Evolutionary conservation across 2,888 invertebrate genomes (phyloP), one percentile per base, ranked within the genome.

Genomic region (Heliconius charithonia): DNA sequence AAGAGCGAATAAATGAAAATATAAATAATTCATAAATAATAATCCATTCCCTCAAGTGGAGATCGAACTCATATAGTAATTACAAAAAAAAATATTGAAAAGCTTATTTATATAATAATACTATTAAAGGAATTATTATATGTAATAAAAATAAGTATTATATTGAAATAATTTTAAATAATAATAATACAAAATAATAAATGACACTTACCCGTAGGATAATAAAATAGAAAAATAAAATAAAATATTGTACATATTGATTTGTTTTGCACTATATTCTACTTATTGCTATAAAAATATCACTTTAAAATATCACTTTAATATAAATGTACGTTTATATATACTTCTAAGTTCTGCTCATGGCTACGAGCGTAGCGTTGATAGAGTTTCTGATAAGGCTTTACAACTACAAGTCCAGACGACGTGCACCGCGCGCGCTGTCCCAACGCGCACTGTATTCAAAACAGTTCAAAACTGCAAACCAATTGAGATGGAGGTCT

Each of bases 361-460:
- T 89, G 82, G 84, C 86, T 85, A 84, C 82, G 74, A 75, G 59
- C 75, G 78, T 79, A 63, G 80, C 81, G n/a, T 84, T 84, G 83
- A 84, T 76, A 83, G 82, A 85, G 84, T 85, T 77, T 83, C 69
- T 79, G 75, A 82, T 82, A 83, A 85, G 85, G 85, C 76, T 79
- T 41, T 27, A 56, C 63, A 41, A 56, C 25, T 27, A 65, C 63
- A 41, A 56, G 79, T 78, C 75, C 75, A 80, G 65, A 79, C 62
- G 75, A 84, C 89, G 89, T 88, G 88, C 84, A 81, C 81, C 83
- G 83, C 84, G 85, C 85, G 85, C 89, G 87, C 84, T 82, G 79
- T 82, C 77, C 85, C 80, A 84, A 83, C 86, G 86, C 85, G 84
- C 86, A 88, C 89, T 89, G 87, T 84, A 67, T 67, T 25, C 56